Conservation (phyloP, 1,140 invertebrate genomes). For the Drosophila neocordata region DNA sequence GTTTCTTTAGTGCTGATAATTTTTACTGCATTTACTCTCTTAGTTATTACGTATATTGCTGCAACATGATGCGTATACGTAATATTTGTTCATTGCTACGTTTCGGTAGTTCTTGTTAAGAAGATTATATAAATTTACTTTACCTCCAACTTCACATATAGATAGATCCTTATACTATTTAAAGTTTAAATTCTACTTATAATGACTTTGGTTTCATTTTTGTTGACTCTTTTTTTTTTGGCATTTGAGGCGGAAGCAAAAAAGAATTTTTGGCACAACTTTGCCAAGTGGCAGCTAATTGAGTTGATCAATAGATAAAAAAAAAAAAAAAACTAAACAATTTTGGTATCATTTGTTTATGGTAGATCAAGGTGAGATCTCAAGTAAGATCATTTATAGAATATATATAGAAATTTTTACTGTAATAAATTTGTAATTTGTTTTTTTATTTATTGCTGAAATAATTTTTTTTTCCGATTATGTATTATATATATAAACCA, state of each 20-base stretch:
- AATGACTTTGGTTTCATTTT: background rate
- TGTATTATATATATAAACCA: background rate
- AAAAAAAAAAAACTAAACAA: constrained; percentile 35
- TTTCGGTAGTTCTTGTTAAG: constrained; percentile 19
- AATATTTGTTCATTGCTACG: constrained; percentile 42
- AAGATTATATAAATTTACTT: constrained; percentile 21
- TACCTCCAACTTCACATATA: background rate
- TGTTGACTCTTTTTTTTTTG: constrained; percentile 1
- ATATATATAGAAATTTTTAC: constrained; percentile 15
- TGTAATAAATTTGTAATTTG: background rate
- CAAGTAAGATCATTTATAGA: background rate
- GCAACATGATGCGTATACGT: constrained; percentile 73
- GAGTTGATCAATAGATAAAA: constrained; percentile 65
- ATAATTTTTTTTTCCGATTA: constrained; percentile 31
- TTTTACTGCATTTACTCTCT: constrained; percentile 72
- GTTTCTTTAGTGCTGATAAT: constrained; percentile 59
- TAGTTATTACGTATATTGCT: constrained; percentile 49
- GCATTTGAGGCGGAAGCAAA: constrained; percentile 31
- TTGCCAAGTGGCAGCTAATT: constrained; percentile 62
- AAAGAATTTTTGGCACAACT: constrained; percentile 48
- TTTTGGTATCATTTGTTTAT: constrained; percentile 23
- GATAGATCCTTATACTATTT: background rate
- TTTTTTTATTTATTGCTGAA: no score
- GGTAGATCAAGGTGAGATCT: background rate
- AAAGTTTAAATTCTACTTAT: constrained; percentile 8